Conservation (phyloP, 2,888 invertebrate species). For the Euplexia lucipara region DNA sequence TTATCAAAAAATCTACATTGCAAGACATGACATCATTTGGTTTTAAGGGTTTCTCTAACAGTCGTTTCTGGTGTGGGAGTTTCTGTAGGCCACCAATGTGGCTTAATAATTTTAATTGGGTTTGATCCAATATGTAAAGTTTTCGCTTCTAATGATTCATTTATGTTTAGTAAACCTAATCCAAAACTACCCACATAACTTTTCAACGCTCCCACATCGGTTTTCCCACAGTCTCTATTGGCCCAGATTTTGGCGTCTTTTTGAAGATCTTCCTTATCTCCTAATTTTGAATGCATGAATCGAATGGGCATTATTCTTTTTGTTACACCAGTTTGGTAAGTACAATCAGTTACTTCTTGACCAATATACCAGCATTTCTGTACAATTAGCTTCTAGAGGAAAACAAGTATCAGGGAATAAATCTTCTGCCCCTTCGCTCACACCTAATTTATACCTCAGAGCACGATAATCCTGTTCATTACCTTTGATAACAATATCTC, state of each 20-base stretch:
- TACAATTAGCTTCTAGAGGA: constrained; percentile 97
- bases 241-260: constrained; percentile 77
- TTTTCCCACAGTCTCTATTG: constrained; percentile 71
- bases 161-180: constrained; percentile 94
- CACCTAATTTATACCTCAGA: constrained; percentile 95
- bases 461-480: constrained; percentile 89
- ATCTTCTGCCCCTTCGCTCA: constrained; percentile 96
- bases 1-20: not conserved
- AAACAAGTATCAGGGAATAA: constrained; percentile 95
- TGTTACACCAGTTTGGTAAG: constrained; percentile 98
- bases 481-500: constrained; percentile 67
- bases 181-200: constrained; percentile 91
- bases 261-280: constrained; percentile 67
- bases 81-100: no score
- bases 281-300: constrained; percentile 81
- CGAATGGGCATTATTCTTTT: constrained; percentile 97
- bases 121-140: not conserved
- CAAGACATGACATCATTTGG: not conserved
- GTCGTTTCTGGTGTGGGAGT: no score
- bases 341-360: constrained; percentile 98
- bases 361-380: constrained; percentile 99
- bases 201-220: constrained; percentile 93
- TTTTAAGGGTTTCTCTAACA: not conserved
- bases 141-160: constrained; percentile 92
- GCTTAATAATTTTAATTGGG: no score